Conservation (phyloP, 2,797 vertebrate genomes). For the Chrysocyon brachyurus region DNA sequence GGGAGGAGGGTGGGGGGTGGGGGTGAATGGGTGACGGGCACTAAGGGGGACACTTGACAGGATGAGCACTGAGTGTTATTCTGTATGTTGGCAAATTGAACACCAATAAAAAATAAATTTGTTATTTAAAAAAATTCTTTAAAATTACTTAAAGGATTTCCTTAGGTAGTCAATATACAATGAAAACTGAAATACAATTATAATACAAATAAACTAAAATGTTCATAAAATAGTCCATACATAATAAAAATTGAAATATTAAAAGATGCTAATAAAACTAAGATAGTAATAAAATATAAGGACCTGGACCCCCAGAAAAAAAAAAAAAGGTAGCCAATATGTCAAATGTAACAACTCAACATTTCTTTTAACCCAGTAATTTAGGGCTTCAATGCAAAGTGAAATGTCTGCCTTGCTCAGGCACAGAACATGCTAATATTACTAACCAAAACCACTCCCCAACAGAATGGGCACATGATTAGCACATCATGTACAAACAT, state of each 20-base stretch:
- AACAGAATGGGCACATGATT: not conserved
- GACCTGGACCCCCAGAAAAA: slow-evolving; percentile 39
- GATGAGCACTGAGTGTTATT: too few relatives aligned
- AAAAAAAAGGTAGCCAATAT: slow-evolving; percentile 45
- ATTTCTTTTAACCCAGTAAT: slow-evolving; percentile 63
- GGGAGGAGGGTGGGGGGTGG: too few relatives aligned
- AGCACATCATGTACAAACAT: not conserved
- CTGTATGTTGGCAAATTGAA: too few relatives aligned
- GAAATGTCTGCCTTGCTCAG: slow-evolving; percentile 23
- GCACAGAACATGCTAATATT: slow-evolving; percentile 1
- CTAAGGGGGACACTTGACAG: too few relatives aligned
- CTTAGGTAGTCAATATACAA: not conserved
- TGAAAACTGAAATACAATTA: slow-evolving; percentile 57
- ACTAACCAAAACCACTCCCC: slow-evolving; percentile 28
- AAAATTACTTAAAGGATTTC: slow-evolving; percentile 52
- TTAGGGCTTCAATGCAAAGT: slow-evolving; percentile 28
- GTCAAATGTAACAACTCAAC: slow-evolving; percentile 42
- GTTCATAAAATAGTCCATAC: not conserved
- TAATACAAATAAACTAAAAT: slow-evolving; percentile 15
- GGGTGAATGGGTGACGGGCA: too few relatives aligned
- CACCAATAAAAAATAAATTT: too few relatives aligned
- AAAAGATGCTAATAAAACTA: slow-evolving; percentile 58
- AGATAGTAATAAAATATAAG: slow-evolving; percentile 58
- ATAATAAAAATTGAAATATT: slow-evolving; percentile 39
- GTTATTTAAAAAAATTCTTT: not conserved